A percentile compares a stretch with the other conserved stretches of the same genome.
These are phyloP conservation scores for zebrafish (Danio rerio) DNA, from an alignment of 2,113 vertebrate genomes.

Conservation along the genomic window GRCz12tu NC_133189.1:46766001-46766500, in stretches of 20 bases:
- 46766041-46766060: no score
- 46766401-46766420: constrained; percentile 5
- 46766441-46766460: background rate
- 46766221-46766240: constrained; percentile 42
- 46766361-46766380: constrained; percentile 25
- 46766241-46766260: constrained; percentile 45
- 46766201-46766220: constrained; percentile 29
- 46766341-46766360: constrained; percentile 12
- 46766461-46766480: background rate
- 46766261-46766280: constrained; percentile 2
- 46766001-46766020: no score
- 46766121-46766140: no score
- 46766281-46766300: background rate
- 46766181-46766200: constrained; percentile 19
- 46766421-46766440: background rate
- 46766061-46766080: no score
- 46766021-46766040: no score
- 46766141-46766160: background rate
- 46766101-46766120: no score
- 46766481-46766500: background rate
- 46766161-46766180: constrained; percentile 23
- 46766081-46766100: no score
- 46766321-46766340: constrained; percentile 20
- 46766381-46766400: constrained; percentile 16
- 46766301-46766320: constrained; percentile 29